Percentiles rank a stretch among this genome's conserved stretches.
These are phyloP conservation scores for Hirtodrosophila alboralis DNA, from an alignment of 2,888 invertebrate genomes.

Conservation along the genomic window DNA sequence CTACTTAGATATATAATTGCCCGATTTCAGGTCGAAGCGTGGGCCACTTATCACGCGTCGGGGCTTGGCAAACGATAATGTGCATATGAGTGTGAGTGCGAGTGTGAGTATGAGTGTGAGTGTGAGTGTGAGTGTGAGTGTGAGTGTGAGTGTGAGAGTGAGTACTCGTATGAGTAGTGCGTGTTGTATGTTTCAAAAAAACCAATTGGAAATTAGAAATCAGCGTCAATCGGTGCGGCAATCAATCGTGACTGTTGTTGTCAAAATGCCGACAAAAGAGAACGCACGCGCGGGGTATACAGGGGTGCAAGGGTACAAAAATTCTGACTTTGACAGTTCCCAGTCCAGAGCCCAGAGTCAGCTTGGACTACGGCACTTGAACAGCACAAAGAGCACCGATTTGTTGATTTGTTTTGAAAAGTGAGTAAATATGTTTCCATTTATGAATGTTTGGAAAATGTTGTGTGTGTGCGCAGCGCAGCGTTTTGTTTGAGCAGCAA, in stretches of 20 bases:
- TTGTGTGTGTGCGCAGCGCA: constrained; percentile 55
- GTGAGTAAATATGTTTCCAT: constrained; percentile 82
- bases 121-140: constrained; percentile 37
- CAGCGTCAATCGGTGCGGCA: constrained; percentile 75
- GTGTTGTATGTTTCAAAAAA: constrained; percentile 44
- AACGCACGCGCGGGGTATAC: constrained; percentile 60
- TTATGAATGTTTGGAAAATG: constrained; percentile 78
- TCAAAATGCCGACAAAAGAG: constrained; percentile 72
- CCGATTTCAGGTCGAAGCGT: constrained; percentile 38
- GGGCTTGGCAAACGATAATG: constrained; percentile 49
- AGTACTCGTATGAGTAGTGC: constrained; percentile 3
- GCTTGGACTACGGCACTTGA: constrained; percentile 61
- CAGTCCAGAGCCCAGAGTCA: constrained; percentile 13
- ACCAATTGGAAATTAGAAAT: constrained; percentile 80
- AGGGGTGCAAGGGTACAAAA: constrained; percentile 41
- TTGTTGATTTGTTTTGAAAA: constrained; percentile 80
- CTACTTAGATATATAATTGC: constrained; percentile 63
- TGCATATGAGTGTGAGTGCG: constrained; percentile 14
- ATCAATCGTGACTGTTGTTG: constrained; percentile 78
- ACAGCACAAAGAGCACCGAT: constrained; percentile 76
- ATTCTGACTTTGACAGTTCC: constrained; percentile 41
- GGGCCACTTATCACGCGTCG: constrained; percentile 64
- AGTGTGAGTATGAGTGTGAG: constrained; percentile 5
- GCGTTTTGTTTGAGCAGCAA: constrained; percentile 77
- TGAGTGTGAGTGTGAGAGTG: constrained; percentile 11